A percentile compares a stretch with the other conserved stretches of the same genome.
phyloP scores from a whole-genome alignment of 2,888 invertebrate genomes.

The Gonocerus acuteangulatus region DNA sequence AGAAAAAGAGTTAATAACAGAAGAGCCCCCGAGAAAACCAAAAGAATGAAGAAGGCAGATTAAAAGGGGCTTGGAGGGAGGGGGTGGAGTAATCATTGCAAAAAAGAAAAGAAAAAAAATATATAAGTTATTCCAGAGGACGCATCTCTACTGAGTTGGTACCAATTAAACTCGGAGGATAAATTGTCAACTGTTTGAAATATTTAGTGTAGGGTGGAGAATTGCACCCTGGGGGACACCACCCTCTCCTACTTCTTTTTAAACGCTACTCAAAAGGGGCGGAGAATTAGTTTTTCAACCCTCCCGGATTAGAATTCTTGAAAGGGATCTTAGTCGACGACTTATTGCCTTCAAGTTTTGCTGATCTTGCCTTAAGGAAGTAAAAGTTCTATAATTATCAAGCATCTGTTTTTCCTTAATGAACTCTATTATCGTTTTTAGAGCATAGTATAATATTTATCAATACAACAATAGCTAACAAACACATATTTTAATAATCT shows the following conservation, averaged over 20 bases:
- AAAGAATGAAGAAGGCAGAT: background rate
- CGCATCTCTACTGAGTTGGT: constrained; percentile 9
- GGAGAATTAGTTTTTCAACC: constrained; percentile 13
- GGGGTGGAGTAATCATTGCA: constrained; percentile 7
- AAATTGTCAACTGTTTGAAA: constrained; percentile 25
- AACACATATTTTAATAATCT: too few relatives aligned
- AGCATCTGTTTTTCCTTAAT: too few relatives aligned
- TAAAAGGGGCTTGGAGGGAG: constrained; percentile 4
- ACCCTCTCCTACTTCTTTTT: background rate
- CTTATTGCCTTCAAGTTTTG: too few relatives aligned
- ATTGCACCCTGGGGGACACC: background rate
- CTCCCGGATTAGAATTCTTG: background rate
- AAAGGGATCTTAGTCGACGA: too few relatives aligned
- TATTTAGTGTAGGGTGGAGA: constrained; percentile 9
- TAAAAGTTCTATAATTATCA: too few relatives aligned
- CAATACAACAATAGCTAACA: too few relatives aligned
- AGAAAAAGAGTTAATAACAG: background rate
- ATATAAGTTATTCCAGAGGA: background rate
- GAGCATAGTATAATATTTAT: too few relatives aligned
- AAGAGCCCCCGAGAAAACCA: background rate
- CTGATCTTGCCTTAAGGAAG: too few relatives aligned
- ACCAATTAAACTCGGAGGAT: constrained; percentile 26
- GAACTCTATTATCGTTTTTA: too few relatives aligned
- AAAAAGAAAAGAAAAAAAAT: background rate
- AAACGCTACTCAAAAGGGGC: constrained; percentile 5